Evolutionary conservation across 2,113 vertebrate species (phyloP).

Genomic region (Pangasianodon gigas): DNA sequence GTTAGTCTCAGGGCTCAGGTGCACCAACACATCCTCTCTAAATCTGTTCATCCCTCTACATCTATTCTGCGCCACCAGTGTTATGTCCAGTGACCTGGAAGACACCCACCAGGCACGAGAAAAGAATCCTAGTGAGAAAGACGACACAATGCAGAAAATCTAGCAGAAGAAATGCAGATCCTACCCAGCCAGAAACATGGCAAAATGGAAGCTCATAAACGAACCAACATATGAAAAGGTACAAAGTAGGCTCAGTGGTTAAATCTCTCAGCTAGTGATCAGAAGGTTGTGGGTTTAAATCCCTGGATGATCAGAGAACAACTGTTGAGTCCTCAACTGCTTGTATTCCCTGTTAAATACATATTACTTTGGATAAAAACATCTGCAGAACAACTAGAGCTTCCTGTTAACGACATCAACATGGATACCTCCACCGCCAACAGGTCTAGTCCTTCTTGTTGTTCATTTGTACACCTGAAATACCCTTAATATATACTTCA

Average conservation of each 20-base stretch:
- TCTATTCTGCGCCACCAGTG: constrained; percentile 17
- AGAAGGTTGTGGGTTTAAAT: not conserved
- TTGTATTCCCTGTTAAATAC: not conserved
- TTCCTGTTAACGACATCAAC: not conserved
- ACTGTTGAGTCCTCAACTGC: not conserved
- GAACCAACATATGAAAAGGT: not conserved
- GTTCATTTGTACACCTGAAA: not conserved
- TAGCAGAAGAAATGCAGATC: not conserved
- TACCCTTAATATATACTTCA: not conserved
- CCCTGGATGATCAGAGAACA: not conserved
- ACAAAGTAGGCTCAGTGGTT: not conserved
- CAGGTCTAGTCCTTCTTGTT: not conserved
- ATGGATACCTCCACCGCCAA: not conserved
- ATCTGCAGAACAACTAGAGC: not conserved
- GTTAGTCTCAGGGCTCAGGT: constrained; percentile 32
- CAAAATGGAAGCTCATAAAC: not conserved
- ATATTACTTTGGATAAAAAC: not conserved
- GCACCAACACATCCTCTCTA: not conserved
- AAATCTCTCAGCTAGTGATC: not conserved
- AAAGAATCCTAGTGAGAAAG: not conserved
- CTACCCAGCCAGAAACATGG: constrained; percentile 12
- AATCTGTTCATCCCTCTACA: constrained; percentile 2
- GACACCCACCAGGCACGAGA: not conserved
- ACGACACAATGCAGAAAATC: not conserved
- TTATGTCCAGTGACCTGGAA: not conserved